Evolutionary conservation across 2,797 vertebrate genomes (phyloP).

Genomic region (Cheirogaleus major): DNA sequence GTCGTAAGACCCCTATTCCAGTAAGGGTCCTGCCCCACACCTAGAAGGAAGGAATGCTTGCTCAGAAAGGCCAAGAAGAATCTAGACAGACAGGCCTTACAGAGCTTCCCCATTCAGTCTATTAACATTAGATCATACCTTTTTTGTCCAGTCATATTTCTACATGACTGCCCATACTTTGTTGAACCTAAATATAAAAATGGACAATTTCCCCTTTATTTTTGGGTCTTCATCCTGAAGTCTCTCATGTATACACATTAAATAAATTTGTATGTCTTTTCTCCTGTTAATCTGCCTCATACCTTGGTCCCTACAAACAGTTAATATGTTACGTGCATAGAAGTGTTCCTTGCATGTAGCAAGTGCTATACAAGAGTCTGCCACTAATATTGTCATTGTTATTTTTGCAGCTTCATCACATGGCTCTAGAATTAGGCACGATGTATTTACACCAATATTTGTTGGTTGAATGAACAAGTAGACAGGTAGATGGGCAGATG

Average conservation of each 20-base stretch:
- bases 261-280: not conserved
- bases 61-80: not conserved
- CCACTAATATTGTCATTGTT: not conserved
- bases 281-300: not conserved
- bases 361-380: not conserved
- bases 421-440: not conserved
- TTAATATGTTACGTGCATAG: not conserved
- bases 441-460: not conserved
- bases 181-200: not conserved
- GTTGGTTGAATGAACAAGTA: not conserved
- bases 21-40: not conserved
- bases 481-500: not conserved
- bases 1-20: not conserved
- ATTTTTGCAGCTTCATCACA: not conserved
- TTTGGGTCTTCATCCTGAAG: not conserved
- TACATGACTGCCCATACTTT: not conserved
- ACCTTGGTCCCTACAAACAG: not conserved
- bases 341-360: not conserved
- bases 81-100: not conserved
- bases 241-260: not conserved
- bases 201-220: not conserved
- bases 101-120: not conserved
- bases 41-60: not conserved
- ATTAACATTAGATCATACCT: not conserved
- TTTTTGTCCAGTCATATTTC: not conserved